Evolutionary conservation across 2,888 invertebrate genomes (phyloP), one percentile per base, ranked within the genome.

Genomic region (Argyresthia goedartella): DNA sequence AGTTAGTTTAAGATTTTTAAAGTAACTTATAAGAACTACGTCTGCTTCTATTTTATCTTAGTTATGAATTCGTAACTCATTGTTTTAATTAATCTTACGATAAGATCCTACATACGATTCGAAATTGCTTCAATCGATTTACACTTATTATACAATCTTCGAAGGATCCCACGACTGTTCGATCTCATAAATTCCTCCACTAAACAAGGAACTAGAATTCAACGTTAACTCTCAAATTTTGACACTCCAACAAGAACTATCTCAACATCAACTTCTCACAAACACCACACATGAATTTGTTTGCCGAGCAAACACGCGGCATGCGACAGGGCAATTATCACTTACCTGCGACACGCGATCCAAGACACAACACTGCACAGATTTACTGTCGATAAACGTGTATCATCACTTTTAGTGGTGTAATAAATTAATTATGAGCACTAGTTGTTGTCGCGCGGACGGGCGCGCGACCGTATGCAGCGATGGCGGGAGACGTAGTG

Each of bases 381-480:
- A 78, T 85, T 82, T 81, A 84, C 79, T 71, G 85, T 78, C 80
- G 77, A 82, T 82, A 81, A 84, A 82, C 81, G 76, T 67, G 76
- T 80, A 81, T 81, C 78, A 85, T 86, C 85, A 86, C 85, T 81
- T 78, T 81, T 79, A 82, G 76, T 81, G 72, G 67, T 72, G 80
- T 76, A 78, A 72, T 82, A 81, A 81, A 81, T 81, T 81, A 81
- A 81, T 84, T 74, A 76, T 77, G 73, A 73, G 71, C 74, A 79
- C 81, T 79, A 66, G 39, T 69, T 71, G 73, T 72, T 69, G 65
- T 63, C 60, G 58, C 61, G 58, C 56, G 16, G 50, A 13, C 33
- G 47, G 14, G 64, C 45, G 71, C 70, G 71, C 85, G 85, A 76
- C 80, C 74, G 66, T 62, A 69, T 82, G 73, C 71, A 73, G 63